Percentiles rank a stretch among this genome's conserved stretches.
Evolutionary conservation across 2,888 invertebrate genomes (phyloP).

Genomic region (Stegana nigrithorax): DNA sequence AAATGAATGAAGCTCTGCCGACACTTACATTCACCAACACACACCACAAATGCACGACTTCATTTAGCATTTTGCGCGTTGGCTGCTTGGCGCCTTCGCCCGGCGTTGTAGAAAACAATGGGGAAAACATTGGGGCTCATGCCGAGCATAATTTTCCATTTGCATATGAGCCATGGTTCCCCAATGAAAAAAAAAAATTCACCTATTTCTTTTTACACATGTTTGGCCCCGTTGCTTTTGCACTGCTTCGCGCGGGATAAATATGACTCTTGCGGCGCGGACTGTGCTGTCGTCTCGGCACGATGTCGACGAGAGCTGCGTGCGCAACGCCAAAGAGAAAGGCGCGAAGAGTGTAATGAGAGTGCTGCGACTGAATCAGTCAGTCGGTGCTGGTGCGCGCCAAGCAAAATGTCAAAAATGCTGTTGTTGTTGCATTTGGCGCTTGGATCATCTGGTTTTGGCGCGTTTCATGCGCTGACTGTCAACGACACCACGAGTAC

Average conservation of each 20-base stretch:
- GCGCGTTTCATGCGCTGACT: constrained; percentile 32
- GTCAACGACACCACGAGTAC: too few species aligned
- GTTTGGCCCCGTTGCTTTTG: background rate
- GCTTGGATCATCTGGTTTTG: constrained; percentile 46
- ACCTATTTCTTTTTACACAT: too few species aligned
- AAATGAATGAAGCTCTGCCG: background rate
- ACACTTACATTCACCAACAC: background rate
- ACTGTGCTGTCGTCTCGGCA: constrained; percentile 16
- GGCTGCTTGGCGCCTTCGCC: background rate
- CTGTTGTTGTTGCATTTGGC: constrained; percentile 32
- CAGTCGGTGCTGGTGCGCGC: constrained; percentile 46
- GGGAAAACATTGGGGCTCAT: too few species aligned
- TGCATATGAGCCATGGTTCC: too few species aligned
- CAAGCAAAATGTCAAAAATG: constrained; percentile 38
- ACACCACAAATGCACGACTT: background rate
- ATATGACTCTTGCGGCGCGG: constrained; percentile 25
- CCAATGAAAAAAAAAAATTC: too few species aligned
- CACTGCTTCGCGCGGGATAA: constrained; percentile 12
- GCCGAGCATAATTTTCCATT: too few species aligned
- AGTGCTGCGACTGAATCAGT: constrained; percentile 43
- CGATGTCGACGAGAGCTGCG: constrained; percentile 22
- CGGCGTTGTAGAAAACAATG: too few species aligned
- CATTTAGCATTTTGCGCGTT: background rate
- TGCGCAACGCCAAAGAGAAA: constrained; percentile 20
- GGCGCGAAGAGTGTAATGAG: constrained; percentile 12